Base-by-base conservation (phyloP, 2,113 vertebrate genomes). In the Cyprinodon variegatus region DNA sequence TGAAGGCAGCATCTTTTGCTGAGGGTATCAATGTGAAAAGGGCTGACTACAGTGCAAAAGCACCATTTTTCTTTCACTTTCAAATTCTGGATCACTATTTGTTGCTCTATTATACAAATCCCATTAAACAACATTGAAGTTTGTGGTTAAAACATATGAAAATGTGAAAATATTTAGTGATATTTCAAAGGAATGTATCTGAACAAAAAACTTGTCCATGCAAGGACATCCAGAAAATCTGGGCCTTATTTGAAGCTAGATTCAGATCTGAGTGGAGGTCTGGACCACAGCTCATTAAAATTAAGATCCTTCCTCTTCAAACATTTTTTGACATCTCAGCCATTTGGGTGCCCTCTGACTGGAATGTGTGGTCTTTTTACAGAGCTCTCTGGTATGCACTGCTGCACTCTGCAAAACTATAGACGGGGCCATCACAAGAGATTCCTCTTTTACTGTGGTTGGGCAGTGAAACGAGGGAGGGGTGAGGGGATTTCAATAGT, bases 281-380 rank as follows among this genome's bases (percentile, higher is more conserved):
- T 76, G 59, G 69, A 90, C 83, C 82, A 77, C 85, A 85, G 45
- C 90, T 88, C 68, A 46, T 83, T 84, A 91, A 57, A 88, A 80
- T 71, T 81, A 81, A 81, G 80, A 60, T 68, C 82, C 63, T 77
- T 72, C 46, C 70, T 73, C 29, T 66, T 65, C 61, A 69, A 83
- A 70, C 57, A 70, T 73, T 70, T 75, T 76, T 78, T 78, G 76
- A 89, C 81, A 75, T 89, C 71, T 70, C 81, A 81, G 67, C 37
- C 84, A 76, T 88, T 90, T 81, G 83, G 81, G 70, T 81, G 74
- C 70, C 86, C 48, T 86, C 59, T 68, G 72, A 83, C 66, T 70
- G 86, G 88, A 92, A 89, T 81, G 82, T 77, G 86, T 65, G 86
- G 84, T 85, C 83, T 75, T 73, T 73, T 78, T 69, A 46, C 74